Percentiles rank a stretch among this genome's conserved stretches.
phyloP scores from a whole-genome alignment of 2,888 invertebrate species.

The Cyaniris semiargus region DNA sequence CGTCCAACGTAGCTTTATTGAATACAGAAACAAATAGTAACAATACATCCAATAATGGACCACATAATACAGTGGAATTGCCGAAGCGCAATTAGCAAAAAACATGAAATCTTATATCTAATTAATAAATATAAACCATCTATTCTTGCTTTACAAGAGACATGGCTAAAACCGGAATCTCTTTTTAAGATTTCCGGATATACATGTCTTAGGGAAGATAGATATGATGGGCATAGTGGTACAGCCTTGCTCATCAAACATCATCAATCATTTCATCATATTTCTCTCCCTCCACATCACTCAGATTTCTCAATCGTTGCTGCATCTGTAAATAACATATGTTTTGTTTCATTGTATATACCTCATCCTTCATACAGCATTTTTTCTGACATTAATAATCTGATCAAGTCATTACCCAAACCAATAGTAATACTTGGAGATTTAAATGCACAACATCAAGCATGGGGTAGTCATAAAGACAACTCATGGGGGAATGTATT shows the following conservation, averaged over 20 bases:
- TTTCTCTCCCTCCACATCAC: neutral
- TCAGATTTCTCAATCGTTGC: too few relatives aligned
- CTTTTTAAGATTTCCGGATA: neutral
- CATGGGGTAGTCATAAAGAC: neutral
- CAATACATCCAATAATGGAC: neutral
- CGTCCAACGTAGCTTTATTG: slow-evolving; percentile 4
- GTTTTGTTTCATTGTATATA: too few relatives aligned
- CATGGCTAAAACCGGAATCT: slow-evolving; percentile 10
- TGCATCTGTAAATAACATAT: too few relatives aligned
- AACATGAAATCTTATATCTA: neutral
- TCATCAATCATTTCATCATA: too few relatives aligned
- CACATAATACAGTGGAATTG: neutral
- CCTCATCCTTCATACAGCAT: neutral
- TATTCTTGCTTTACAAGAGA: neutral
- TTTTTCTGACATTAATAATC: slow-evolving; percentile 5
- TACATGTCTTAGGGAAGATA: neutral
- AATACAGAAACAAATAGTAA: neutral
- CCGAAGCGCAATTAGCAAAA: neutral
- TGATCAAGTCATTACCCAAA: neutral
- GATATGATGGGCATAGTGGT: too few relatives aligned
- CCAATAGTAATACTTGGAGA: slow-evolving; percentile 17
- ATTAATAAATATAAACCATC: slow-evolving; percentile 7
- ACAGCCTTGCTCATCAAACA: too few relatives aligned
- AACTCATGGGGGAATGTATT: neutral
- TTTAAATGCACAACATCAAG: slow-evolving; percentile 18